Percentiles rank a stretch among this genome's conserved stretches.
Conservation (phyloP, 2,113 vertebrate species). For the Neogobius melanostomus region DNA sequence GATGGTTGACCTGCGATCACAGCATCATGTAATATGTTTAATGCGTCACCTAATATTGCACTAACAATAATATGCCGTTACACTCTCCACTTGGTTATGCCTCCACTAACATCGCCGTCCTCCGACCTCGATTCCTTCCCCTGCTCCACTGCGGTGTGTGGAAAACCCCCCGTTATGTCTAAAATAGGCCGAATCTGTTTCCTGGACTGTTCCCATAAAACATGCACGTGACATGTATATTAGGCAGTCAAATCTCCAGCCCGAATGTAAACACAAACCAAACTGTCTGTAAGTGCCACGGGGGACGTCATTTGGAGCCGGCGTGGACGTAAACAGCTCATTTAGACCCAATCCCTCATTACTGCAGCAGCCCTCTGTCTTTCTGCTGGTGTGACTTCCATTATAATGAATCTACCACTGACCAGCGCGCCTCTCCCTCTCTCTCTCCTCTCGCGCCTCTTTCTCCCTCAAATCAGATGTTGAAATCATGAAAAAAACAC, state of each 20-base stretch:
- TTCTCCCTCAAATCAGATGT: background rate
- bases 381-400: constrained; percentile 11
- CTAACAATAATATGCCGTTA: no score
- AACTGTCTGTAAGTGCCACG: constrained; percentile 7
- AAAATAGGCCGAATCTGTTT: background rate
- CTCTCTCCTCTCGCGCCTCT: background rate
- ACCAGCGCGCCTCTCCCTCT: background rate
- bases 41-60: no score
- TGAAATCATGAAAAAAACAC: background rate
- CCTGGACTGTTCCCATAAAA: background rate
- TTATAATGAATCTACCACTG: constrained; percentile 20
- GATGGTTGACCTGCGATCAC: no score
- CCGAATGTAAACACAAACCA: background rate
- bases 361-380: constrained; percentile 15
- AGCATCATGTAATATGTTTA: no score
- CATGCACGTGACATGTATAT: background rate
- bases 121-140: no score
- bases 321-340: constrained; percentile 1
- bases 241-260: background rate
- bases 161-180: no score
- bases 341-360: constrained; percentile 31
- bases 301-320: background rate
- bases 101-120: no score
- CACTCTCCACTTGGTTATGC: no score
- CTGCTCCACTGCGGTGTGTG: no score